A percentile compares a stretch with the other conserved stretches of the same genome.
These are phyloP conservation scores for Acanthis flammea DNA, from an alignment of 2,797 vertebrate species.

Conservation along the genomic window DNA sequence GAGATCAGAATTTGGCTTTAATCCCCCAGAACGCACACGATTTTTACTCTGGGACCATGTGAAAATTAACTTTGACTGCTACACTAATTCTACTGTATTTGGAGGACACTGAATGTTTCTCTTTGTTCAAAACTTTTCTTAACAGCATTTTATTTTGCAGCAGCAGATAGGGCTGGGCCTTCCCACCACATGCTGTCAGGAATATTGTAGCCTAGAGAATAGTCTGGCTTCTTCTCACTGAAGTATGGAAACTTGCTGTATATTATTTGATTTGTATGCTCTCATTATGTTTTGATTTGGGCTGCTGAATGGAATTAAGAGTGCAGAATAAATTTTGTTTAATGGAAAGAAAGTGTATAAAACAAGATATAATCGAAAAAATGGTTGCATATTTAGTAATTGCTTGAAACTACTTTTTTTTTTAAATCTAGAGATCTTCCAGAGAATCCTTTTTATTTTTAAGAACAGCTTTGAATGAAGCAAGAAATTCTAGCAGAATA, in stretches of 20 bases:
- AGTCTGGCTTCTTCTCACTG: neutral
- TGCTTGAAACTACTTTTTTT: neutral
- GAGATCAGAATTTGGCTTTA: slow-evolving; percentile 55
- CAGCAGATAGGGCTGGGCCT: neutral
- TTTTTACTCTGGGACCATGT: neutral
- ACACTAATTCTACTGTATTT: neutral
- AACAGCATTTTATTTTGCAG: neutral
- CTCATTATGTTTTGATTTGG: neutral
- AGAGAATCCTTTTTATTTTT: neutral
- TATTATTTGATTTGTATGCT: neutral
- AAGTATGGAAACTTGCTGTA: neutral
- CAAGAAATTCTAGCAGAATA: neutral
- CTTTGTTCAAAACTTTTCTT: neutral
- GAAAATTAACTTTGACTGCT: slow-evolving; percentile 21
- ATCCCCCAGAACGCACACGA: neutral
- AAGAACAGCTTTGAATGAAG: neutral
- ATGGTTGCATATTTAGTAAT: neutral
- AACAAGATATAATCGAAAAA: neutral
- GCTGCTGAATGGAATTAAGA: neutral
- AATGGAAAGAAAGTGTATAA: neutral
- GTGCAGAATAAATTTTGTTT: neutral
- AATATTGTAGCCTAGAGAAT: neutral
- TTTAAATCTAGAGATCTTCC: neutral
- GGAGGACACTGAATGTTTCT: neutral
- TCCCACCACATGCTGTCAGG: neutral